phyloP scores from a whole-genome alignment of 2,797 vertebrate genomes.

The Graptemys geographica region DNA sequence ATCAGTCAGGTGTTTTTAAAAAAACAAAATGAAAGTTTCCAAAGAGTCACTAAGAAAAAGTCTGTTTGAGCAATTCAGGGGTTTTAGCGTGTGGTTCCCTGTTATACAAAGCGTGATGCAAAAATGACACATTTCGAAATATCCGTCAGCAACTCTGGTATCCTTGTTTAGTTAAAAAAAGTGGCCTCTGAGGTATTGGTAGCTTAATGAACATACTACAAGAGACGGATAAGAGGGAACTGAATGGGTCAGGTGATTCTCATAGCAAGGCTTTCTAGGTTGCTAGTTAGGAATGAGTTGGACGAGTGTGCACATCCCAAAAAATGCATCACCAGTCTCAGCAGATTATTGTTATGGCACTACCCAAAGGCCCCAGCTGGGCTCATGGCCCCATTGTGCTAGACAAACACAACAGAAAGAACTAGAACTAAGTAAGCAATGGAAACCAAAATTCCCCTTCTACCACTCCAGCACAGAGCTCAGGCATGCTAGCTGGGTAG shows the following conservation, averaged over 20 bases:
- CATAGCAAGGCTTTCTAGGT: background rate
- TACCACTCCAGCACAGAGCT: background rate
- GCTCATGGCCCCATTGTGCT: constrained; percentile 50
- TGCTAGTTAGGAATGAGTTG: background rate
- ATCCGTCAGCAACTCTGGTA: background rate
- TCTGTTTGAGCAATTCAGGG: background rate
- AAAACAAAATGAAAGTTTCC: background rate
- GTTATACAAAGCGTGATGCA: background rate
- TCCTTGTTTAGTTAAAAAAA: constrained; percentile 37
- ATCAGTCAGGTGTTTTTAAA: background rate
- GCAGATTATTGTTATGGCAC: constrained; percentile 16
- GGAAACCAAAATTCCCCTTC: background rate
- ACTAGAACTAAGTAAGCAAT: background rate
- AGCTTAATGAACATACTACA: background rate
- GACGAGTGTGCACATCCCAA: constrained; percentile 13
- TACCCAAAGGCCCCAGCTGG: background rate
- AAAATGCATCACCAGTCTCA: constrained; percentile 36
- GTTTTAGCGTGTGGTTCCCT: background rate
- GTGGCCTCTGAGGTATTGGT: background rate
- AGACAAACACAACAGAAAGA: background rate
- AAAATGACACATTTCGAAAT: constrained; percentile 7
- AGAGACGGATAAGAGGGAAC: background rate
- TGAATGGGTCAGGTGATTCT: background rate
- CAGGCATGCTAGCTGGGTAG: background rate
- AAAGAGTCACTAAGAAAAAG: constrained; percentile 21